These are phyloP conservation scores for Muscicapa comitata DNA, from an alignment of 2,797 vertebrate genomes.

Conservation along the genomic window DNA sequence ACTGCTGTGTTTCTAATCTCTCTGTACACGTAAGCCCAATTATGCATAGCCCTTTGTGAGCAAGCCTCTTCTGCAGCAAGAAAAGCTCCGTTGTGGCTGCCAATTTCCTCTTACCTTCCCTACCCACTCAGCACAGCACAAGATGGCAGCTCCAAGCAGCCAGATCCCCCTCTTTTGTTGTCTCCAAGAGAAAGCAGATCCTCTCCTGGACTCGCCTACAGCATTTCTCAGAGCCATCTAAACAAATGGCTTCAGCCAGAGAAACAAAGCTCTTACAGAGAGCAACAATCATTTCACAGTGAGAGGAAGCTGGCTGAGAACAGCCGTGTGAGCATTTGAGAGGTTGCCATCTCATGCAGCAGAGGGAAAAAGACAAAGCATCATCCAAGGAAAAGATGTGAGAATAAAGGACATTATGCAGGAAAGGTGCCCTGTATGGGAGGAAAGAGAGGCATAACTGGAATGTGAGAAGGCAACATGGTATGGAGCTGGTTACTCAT, in stretches of 20 bases:
- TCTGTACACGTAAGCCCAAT: background rate
- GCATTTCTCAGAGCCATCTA: background rate
- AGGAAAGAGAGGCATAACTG: background rate
- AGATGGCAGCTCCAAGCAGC: background rate
- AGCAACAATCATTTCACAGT: background rate
- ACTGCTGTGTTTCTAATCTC: background rate
- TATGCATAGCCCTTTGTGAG: background rate
- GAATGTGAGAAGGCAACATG: background rate
- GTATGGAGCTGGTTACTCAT: background rate
- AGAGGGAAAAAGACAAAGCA: background rate
- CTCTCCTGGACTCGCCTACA: background rate
- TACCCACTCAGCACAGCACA: background rate
- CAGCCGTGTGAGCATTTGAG: background rate
- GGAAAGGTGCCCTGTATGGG: background rate
- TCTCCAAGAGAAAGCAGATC: background rate
- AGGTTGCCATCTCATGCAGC: background rate
- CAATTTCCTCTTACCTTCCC: background rate
- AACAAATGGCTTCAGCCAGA: background rate
- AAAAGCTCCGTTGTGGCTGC: background rate
- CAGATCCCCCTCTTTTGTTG: background rate
- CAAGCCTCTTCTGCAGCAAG: background rate
- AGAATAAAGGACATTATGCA: background rate
- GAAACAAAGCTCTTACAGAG: conserved; percentile 5
- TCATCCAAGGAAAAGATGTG: background rate
- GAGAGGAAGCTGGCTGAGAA: background rate